Base-by-base conservation (phyloP, 1,140 invertebrate species). In the Amphibalanus amphitrite region DNA sequence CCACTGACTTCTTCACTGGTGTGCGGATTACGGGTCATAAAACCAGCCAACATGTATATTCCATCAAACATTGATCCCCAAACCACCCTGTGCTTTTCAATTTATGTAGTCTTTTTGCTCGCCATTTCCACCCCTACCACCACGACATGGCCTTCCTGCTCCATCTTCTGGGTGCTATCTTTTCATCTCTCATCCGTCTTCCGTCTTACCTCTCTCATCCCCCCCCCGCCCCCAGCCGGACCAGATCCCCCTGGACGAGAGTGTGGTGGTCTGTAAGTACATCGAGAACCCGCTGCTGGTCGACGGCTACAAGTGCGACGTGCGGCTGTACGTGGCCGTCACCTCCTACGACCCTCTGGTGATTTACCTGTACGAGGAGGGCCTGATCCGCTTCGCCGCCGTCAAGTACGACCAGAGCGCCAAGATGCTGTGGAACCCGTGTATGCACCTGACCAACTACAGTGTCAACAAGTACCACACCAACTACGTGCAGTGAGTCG, bases 281-380 rank as follows among this genome's bases (percentile, higher is more conserved):
- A 89, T 98, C 74, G 87, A 90, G 75, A 93, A 94, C 79, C 95
- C 95, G 13, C 82, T 97, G n/a, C 83, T 97, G 70, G 91, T 98
- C 68, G 92, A 95, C 76, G 94, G 93, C 1, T 92, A 95, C 80
- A 98, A 98, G 80, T 98, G 95, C 80, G 85, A 86, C 78, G 76
- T 86, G 23, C 78, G 85, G 47, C 73, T 86, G 65, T 86, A 86
- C 77, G 84, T 85, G 26, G 82, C 82, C 72, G 83, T 86, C 25
- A 84, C 85, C 1, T 85, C 82, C 8, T 83, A 84, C 76, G 84
- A 86, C 75, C 85, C 85, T n/a, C 78, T 86, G 20, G 76, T 82
- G 15, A 81, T 85, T 59, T 86, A 86, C 75, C 75, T 86, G 69
- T 85, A 83, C 79, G 83, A 86, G 74, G 84, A 86, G 75, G 85